Evolutionary conservation across 2,797 vertebrate species (phyloP).

Genomic region (Platyrinchus mystaceus): DNA sequence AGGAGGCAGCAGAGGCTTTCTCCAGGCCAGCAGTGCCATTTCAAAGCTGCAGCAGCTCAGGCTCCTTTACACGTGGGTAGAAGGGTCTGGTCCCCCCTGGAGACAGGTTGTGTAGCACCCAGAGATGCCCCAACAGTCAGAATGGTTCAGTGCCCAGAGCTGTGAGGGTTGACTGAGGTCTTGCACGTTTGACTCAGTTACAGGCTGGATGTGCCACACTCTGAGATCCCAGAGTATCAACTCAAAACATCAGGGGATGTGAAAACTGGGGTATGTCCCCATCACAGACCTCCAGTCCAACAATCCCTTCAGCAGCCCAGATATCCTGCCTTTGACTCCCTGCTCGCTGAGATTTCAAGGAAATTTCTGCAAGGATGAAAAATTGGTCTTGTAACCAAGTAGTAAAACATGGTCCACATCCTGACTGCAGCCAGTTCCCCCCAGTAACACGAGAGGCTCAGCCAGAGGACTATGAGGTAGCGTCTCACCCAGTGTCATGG

Average conservation of each 20-base stretch:
- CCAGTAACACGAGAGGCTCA: conserved; percentile 71
- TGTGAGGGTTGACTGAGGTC: background rate
- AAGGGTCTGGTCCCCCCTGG: background rate
- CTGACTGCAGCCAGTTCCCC: conserved; percentile 23
- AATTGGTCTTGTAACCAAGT: conserved; percentile 10
- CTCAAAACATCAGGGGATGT: background rate
- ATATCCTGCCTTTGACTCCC: background rate
- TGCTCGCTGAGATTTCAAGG: background rate
- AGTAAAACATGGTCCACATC: background rate
- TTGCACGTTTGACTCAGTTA: background rate
- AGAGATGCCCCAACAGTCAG: background rate
- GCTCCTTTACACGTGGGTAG: background rate
- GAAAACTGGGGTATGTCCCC: background rate
- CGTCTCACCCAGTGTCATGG: conserved; percentile 75
- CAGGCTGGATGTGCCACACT: background rate
- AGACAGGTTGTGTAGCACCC: background rate
- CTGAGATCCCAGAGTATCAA: background rate
- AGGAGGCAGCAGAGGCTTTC: conserved; percentile 39
- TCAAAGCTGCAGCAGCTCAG: background rate
- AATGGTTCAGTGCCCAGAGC: background rate
- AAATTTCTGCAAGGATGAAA: background rate
- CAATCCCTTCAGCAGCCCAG: background rate
- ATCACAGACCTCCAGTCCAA: background rate
- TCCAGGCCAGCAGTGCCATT: background rate
- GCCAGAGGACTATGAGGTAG: conserved; percentile 79